phyloP scores from a whole-genome alignment of 2,888 invertebrate genomes.

The Melipona beecheii region DNA sequence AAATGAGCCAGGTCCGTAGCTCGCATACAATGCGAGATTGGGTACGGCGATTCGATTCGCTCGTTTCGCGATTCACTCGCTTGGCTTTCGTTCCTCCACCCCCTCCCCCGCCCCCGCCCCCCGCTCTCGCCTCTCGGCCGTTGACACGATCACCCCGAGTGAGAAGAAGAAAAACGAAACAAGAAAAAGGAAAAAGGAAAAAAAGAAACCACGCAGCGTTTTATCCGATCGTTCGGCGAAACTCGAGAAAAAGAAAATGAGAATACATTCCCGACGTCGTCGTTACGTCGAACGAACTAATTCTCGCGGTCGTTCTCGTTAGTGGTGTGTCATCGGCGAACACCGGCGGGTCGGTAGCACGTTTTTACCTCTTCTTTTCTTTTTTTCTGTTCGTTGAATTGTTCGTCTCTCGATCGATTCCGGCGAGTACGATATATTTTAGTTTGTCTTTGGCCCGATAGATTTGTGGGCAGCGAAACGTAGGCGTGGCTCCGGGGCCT shows the following conservation, averaged over 20 bases:
- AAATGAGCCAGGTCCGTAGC: slow-evolving; percentile 78
- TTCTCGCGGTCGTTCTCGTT: slow-evolving; percentile 9
- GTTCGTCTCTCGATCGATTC: neutral
- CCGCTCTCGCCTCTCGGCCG: neutral
- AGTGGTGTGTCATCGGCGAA: neutral
- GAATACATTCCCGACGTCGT: neutral
- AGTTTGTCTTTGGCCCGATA: slow-evolving; percentile 71
- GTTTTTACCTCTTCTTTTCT: neutral
- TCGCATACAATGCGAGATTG: slow-evolving; percentile 72
- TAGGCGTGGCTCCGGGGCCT: slow-evolving; percentile 69
- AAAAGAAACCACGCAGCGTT: slow-evolving; percentile 36
- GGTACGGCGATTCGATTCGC: slow-evolving; percentile 65
- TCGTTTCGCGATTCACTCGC: slow-evolving; percentile 55
- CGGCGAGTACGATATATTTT: neutral
- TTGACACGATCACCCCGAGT: neutral
- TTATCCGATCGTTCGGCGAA: slow-evolving; percentile 51
- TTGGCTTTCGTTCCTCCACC: slow-evolving; percentile 6
- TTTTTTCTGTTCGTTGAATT: neutral
- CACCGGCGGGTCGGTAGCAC: neutral
- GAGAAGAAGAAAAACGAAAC: neutral
- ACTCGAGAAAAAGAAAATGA: slow-evolving; percentile 9
- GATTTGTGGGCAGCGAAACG: slow-evolving; percentile 78
- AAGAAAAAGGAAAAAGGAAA: too few relatives aligned
- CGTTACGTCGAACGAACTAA: neutral
- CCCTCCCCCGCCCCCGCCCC: neutral